phyloP scores from a whole-genome alignment of 35 echinoderm and acorn worm genomes.

The Antedon bifida region DNA sequence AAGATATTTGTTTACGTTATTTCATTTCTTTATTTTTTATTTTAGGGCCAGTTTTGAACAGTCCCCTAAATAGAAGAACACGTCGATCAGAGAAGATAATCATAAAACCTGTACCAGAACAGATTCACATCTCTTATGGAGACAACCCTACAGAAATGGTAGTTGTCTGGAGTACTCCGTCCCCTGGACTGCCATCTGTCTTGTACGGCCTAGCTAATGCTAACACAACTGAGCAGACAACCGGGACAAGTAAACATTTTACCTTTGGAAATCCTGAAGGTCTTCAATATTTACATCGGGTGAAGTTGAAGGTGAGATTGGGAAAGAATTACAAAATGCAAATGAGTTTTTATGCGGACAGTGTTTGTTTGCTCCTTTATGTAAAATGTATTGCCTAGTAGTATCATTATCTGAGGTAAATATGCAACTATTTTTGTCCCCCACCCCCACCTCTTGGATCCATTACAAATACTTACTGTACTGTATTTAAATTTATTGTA shows the following conservation, averaged over 20 bases:
- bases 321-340: background rate
- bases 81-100: background rate
- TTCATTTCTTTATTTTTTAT: background rate
- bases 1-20: no score
- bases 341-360: no score
- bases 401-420: no score
- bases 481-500: background rate
- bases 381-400: no score
- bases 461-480: no score
- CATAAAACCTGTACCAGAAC: constrained; percentile 28
- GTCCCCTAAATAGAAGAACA: background rate
- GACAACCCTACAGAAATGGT: constrained; percentile 53
- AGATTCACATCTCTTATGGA: constrained; percentile 74
- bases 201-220: constrained; percentile 16
- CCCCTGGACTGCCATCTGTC: constrained; percentile 17
- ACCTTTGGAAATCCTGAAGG: constrained; percentile 19
- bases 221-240: background rate
- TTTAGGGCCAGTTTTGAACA: background rate
- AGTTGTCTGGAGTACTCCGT: constrained; percentile 44
- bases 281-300: constrained; percentile 52
- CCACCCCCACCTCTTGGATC: no score
- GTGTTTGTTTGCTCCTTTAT: no score
- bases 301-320: constrained; percentile 28
- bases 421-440: no score
- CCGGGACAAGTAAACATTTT: constrained; percentile 8